Percentiles rank a stretch among this genome's conserved stretches.
Conservation (phyloP, 1,140 invertebrate species). For the Steinernema feltiae region DNA sequence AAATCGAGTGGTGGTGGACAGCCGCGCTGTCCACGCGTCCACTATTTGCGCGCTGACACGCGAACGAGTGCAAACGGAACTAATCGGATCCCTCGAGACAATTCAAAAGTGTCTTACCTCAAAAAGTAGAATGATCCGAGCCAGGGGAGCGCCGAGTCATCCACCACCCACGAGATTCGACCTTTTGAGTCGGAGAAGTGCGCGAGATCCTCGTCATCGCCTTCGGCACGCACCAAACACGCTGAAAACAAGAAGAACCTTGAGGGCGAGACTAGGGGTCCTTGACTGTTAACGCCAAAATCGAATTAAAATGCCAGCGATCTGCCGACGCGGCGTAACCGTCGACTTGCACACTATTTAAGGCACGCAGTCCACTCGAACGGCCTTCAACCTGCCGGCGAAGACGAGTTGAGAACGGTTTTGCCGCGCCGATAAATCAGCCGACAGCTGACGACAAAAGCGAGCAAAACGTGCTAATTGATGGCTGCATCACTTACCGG, state of each 20-base stretch:
- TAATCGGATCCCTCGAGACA: neutral
- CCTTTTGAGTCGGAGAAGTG: constrained; percentile 37
- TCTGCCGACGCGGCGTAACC: neutral
- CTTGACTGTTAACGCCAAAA: neutral
- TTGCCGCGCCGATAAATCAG: constrained; percentile 3
- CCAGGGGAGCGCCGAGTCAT: constrained; percentile 37
- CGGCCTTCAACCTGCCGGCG: neutral
- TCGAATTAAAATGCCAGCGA: neutral
- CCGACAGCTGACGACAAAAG: constrained; percentile 3
- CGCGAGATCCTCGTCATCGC: constrained; percentile 27
- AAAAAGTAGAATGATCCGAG: constrained; percentile 38
- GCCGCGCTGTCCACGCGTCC: too few species aligned
- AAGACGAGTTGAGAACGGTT: too few species aligned
- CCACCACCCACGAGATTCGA: constrained; percentile 34
- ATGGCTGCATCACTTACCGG: neutral
- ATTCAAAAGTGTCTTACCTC: constrained; percentile 20
- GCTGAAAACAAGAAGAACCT: neutral
- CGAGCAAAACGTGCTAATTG: neutral
- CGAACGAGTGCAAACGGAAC: neutral
- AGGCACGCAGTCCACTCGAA: too few species aligned
- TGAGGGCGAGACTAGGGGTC: neutral
- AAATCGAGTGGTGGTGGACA: neutral
- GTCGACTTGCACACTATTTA: too few species aligned
- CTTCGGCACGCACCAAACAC: neutral
- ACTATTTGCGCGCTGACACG: neutral